These are phyloP conservation scores for Parauchenoglanis punctatus DNA, from an alignment of 2,797 vertebrate genomes.

Conservation along the genomic window DNA sequence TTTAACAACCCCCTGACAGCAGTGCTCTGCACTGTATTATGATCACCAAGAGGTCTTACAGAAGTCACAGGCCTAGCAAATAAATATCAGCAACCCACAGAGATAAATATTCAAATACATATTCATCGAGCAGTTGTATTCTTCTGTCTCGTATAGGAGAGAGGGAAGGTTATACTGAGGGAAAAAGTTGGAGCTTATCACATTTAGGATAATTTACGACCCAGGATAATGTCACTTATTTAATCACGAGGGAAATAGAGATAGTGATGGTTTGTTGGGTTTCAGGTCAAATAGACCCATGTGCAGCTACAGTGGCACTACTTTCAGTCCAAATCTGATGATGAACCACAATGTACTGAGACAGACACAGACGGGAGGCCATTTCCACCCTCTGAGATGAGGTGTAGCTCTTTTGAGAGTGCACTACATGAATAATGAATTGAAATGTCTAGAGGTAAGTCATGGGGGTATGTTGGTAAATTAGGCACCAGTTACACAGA, in stretches of 20 bases:
- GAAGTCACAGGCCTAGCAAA: conserved; percentile 52
- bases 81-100: conserved; percentile 41
- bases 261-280: conserved; percentile 46
- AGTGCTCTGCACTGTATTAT: conserved; percentile 34
- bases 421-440: neutral
- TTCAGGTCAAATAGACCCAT: conserved; percentile 14
- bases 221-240: conserved; percentile 61
- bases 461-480: neutral
- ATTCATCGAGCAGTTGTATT: conserved; percentile 58
- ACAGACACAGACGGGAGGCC: neutral
- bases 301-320: neutral
- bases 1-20: conserved; percentile 24
- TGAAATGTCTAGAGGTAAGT: neutral
- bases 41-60: conserved; percentile 43
- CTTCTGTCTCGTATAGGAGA: neutral
- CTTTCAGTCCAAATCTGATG: conserved; percentile 14
- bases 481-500: neutral
- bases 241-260: conserved; percentile 48
- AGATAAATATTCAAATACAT: conserved; percentile 57
- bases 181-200: conserved; percentile 57
- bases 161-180: conserved; percentile 19
- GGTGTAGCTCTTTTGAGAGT: neutral
- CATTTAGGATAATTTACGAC: conserved; percentile 41
- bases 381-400: neutral
- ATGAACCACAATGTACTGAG: conserved; percentile 5